A percentile compares a stretch with the other conserved stretches of the same genome.
phyloP scores from a whole-genome alignment of 2,797 vertebrate genomes.

The Emydoidea blandingii region DNA sequence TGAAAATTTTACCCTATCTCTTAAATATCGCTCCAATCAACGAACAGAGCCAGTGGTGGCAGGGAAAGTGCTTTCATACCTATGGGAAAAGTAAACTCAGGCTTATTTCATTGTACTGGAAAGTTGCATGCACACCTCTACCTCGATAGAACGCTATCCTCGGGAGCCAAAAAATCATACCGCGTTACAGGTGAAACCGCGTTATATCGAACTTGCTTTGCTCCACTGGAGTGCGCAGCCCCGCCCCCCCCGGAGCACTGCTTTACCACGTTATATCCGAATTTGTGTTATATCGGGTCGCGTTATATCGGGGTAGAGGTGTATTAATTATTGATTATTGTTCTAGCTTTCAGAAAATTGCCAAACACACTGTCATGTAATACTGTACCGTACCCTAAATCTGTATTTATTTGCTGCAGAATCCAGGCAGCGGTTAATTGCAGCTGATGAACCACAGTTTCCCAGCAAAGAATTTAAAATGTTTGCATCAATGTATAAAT shows the following conservation, averaged over 20 bases:
- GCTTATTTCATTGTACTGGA: not conserved
- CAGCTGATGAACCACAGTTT: not conserved
- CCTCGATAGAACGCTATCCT: too few species aligned
- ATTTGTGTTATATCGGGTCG: too few species aligned
- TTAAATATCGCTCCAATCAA: not conserved
- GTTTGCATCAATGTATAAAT: not conserved
- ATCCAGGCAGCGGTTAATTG: not conserved
- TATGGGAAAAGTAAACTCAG: not conserved
- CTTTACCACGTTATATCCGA: too few species aligned
- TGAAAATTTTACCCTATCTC: not conserved
- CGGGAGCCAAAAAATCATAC: too few species aligned
- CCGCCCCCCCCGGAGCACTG: too few species aligned
- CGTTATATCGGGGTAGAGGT: too few species aligned
- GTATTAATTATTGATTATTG: not conserved
- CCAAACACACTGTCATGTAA: not conserved
- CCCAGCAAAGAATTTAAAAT: not conserved
- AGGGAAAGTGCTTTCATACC: not conserved
- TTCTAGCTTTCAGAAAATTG: not conserved
- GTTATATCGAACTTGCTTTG: too few species aligned
- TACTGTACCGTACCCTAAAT: not conserved
- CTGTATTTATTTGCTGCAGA: constrained; percentile 19
- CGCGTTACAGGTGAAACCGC: too few species aligned
- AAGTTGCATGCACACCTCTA: not conserved
- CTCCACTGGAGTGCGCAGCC: too few species aligned
- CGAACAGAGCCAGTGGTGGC: not conserved